Percentiles rank a stretch among this genome's conserved stretches.
Evolutionary conservation across 2,113 vertebrate species (phyloP).

Genomic region (Seriola quinqueradiata): DNA sequence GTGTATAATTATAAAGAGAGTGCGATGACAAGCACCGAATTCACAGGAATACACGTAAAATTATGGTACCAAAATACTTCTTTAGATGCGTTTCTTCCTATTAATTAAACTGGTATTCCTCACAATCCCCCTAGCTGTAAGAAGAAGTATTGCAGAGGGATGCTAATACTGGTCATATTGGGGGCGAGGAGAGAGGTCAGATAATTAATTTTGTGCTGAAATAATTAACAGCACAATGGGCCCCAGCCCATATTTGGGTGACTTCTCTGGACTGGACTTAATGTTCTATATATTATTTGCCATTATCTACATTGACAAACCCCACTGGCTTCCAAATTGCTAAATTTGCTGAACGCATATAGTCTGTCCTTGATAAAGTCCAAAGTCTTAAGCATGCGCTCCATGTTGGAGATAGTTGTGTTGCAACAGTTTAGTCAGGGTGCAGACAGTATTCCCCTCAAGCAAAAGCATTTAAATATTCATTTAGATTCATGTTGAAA

Average conservation of each 20-base stretch:
- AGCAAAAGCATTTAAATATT: constrained; percentile 59
- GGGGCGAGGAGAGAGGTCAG: neutral
- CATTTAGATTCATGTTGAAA: constrained; percentile 19
- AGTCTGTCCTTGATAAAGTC: constrained; percentile 17
- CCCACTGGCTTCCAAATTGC: neutral
- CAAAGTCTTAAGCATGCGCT: constrained; percentile 12
- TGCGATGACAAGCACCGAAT: too few relatives aligned
- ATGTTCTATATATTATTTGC: constrained; percentile 13
- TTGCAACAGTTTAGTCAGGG: constrained; percentile 12
- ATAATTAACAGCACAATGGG: neutral
- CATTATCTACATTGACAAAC: constrained; percentile 23
- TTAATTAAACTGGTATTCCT: neutral
- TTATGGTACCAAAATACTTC: too few relatives aligned
- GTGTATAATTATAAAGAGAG: too few relatives aligned
- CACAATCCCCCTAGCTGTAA: constrained; percentile 31
- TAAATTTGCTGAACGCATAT: constrained; percentile 26
- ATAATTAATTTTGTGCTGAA: too few relatives aligned
- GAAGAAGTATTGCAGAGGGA: constrained; percentile 32
- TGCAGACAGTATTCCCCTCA: constrained; percentile 27
- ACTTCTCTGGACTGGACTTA: neutral
- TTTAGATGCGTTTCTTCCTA: too few relatives aligned
- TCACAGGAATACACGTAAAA: too few relatives aligned
- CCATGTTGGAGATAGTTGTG: constrained; percentile 17
- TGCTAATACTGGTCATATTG: neutral
- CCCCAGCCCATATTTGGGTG: neutral